phyloP scores from a whole-genome alignment of 1,140 invertebrate species.

The Venustaconcha ellipsiformis region DNA sequence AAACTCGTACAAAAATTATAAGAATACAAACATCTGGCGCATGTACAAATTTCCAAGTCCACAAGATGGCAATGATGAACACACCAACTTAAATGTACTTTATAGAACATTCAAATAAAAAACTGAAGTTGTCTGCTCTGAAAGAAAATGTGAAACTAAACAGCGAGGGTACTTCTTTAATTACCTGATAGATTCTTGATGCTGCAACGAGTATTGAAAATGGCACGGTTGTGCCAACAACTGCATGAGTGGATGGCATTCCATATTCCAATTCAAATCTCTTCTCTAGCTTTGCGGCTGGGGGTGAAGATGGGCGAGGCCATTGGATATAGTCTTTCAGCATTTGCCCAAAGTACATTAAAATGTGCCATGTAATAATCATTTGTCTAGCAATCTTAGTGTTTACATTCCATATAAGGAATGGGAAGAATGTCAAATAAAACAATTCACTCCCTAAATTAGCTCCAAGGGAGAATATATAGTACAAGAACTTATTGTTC shows the following conservation, averaged over 20 bases:
- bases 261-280: conserved; percentile 91
- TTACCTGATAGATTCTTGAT: conserved; percentile 83
- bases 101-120: too few species aligned
- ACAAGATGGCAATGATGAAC: too few species aligned
- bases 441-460: conserved; percentile 89
- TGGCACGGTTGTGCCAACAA: conserved; percentile 88
- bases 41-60: too few species aligned
- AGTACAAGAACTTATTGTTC: conserved; percentile 87
- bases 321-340: conserved; percentile 84
- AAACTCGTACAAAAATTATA: too few species aligned
- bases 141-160: too few species aligned
- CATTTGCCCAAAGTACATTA: conserved; percentile 82
- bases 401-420: conserved; percentile 90
- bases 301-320: conserved; percentile 84
- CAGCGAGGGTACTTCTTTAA: too few species aligned
- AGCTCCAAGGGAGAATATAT: conserved; percentile 86
- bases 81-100: too few species aligned
- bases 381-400: conserved; percentile 71
- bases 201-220: conserved; percentile 86
- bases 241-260: conserved; percentile 94
- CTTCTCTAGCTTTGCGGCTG: conserved; percentile 83
- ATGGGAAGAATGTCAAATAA: conserved; percentile 88
- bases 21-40: too few species aligned
- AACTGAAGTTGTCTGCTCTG: too few species aligned
- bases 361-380: conserved; percentile 85